These are phyloP conservation scores for Mesorhabditis spiculigera DNA, from an alignment of 2,888 invertebrate genomes.

Conservation along the genomic window DNA sequence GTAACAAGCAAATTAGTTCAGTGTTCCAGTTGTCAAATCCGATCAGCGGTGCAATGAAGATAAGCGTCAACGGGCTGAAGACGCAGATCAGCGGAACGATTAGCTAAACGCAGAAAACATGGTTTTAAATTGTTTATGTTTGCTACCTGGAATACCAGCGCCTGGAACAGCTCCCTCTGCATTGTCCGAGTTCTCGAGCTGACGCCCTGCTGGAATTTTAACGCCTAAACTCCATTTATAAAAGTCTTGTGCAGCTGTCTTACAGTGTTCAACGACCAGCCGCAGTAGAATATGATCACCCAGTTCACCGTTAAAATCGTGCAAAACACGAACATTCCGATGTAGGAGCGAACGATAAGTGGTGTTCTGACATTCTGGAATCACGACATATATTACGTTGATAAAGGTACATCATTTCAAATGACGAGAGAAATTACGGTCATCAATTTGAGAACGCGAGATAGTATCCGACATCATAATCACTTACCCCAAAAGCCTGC, in stretches of 20 bases:
- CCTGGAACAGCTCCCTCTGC: constrained; percentile 1
- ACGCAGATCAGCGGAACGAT: not conserved
- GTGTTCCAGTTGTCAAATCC: not conserved
- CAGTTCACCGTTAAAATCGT: not conserved
- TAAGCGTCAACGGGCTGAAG: not conserved
- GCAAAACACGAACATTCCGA: not conserved
- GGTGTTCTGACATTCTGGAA: not conserved
- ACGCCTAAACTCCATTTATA: too few relatives aligned
- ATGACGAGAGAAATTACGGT: too few relatives aligned
- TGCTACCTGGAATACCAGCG: constrained; percentile 1
- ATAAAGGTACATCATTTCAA: too few relatives aligned
- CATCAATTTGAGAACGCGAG: too few relatives aligned
- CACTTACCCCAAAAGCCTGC: not conserved
- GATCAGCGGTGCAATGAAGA: not conserved
- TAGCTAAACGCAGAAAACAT: not conserved
- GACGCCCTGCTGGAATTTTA: not conserved
- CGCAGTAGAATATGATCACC: not conserved
- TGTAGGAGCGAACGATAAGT: not conserved
- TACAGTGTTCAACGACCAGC: not conserved
- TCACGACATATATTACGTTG: too few relatives aligned
- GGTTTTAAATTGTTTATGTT: not conserved
- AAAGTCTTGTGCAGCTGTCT: too few relatives aligned
- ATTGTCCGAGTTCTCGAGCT: not conserved
- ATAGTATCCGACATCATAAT: not conserved
- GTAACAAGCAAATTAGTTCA: not conserved